A percentile compares a stretch with the other conserved stretches of the same genome.
These are phyloP conservation scores for Nesospiza acunhae DNA, from an alignment of 2,113 vertebrate genomes.

Conservation along the genomic window DNA sequence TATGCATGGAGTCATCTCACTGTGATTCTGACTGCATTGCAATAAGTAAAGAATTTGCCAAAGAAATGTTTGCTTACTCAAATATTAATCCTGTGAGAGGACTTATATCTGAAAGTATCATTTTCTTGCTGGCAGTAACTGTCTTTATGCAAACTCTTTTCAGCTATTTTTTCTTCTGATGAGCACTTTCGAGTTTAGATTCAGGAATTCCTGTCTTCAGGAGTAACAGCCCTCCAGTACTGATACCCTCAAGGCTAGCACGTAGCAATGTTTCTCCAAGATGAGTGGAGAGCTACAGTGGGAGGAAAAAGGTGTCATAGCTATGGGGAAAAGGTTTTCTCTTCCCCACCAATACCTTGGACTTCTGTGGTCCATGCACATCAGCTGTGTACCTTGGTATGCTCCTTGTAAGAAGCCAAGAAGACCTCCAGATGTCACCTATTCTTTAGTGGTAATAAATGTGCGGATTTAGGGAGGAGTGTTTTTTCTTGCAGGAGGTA, in stretches of 20 bases:
- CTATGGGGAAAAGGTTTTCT: not conserved
- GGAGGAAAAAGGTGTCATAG: not conserved
- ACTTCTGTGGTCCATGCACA: not conserved
- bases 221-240: not conserved
- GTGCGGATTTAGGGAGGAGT: not conserved
- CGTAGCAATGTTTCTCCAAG: not conserved
- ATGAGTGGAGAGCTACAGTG: not conserved
- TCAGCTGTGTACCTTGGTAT: not conserved
- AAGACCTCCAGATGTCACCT: not conserved
- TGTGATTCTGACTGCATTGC: not conserved
- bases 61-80: slow-evolving; percentile 24
- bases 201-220: not conserved
- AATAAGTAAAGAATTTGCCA: slow-evolving; percentile 21
- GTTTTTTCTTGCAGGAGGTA: not conserved
- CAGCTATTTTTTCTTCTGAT: not conserved
- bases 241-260: not conserved
- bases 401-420: not conserved
- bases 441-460: not conserved
- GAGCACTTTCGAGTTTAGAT: not conserved
- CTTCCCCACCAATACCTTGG: not conserved
- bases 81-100: slow-evolving; percentile 25
- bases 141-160: slow-evolving; percentile 7
- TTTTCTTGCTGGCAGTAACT: slow-evolving; percentile 27
- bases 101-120: not conserved
- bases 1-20: not conserved